These are phyloP conservation scores for Lapara coniferarum DNA, from an alignment of 2,888 invertebrate genomes.

Conservation along the genomic window DNA sequence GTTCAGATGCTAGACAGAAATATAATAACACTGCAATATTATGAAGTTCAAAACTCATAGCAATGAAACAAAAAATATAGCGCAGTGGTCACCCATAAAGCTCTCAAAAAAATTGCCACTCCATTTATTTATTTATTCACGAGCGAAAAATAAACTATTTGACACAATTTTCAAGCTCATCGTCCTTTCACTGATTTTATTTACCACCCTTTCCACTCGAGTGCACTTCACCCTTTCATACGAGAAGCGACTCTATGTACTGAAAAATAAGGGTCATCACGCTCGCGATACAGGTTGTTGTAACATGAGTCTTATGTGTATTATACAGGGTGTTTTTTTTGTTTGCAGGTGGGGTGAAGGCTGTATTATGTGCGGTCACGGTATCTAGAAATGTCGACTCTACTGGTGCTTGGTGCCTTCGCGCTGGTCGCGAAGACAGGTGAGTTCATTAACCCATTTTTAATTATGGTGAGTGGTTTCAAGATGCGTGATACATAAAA, in stretches of 20 bases:
- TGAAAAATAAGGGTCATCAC: not conserved
- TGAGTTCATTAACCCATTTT: slow-evolving; percentile 42
- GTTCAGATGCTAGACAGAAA: too few species aligned
- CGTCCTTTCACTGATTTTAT: slow-evolving; percentile 29
- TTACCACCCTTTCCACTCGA: slow-evolving; percentile 25
- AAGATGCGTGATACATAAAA: not conserved
- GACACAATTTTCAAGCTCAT: slow-evolving; percentile 27
- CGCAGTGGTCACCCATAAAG: not conserved
- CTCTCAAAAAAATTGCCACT: not conserved
- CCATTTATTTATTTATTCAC: slow-evolving; percentile 6
- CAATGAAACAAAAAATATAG: not conserved
- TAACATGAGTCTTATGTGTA: not conserved
- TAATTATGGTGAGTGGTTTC: slow-evolving; percentile 14
- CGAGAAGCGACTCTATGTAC: not conserved
- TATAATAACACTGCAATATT: too few species aligned
- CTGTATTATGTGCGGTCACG: slow-evolving; percentile 66
- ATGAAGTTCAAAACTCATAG: too few species aligned
- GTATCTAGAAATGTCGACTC: slow-evolving; percentile 68
- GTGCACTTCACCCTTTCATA: slow-evolving; percentile 4
- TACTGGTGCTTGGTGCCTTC: slow-evolving; percentile 69
- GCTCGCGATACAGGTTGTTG: not conserved
- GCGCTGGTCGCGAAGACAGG: slow-evolving; percentile 72
- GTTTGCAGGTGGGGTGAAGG: slow-evolving; percentile 61
- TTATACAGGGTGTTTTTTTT: slow-evolving; percentile 50
- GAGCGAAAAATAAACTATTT: slow-evolving; percentile 15